Base-by-base conservation (phyloP, 2,888 invertebrate genomes). In the Acanthosepion lycidas region DNA sequence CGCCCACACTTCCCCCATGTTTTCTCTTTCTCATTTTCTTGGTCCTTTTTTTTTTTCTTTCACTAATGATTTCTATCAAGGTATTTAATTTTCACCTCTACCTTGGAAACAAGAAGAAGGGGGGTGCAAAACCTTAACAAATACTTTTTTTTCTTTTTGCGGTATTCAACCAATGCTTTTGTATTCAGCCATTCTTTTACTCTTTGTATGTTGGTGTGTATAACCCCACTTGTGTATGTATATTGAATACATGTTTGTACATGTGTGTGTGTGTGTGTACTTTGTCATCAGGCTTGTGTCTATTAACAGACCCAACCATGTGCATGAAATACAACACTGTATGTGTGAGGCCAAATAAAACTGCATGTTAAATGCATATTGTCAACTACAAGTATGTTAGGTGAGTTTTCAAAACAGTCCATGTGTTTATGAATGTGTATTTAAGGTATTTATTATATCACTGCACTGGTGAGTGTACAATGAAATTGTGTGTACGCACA, bases 31-130 rank as follows among this genome's bases (percentile, higher is more conserved):
- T n/a, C n/a, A 2, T 8, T 78, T 15, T 78, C 33, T 78, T 12
- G 9, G 15, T n/a, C 15, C n/a, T 12, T 33, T 18, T 33, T n/a
- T 18, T 78, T 18, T n/a, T 8, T 12, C 78, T 12, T 18, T 78
- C 33, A n/a, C 78, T 78, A 78, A 78, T 78, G 78, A 33, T 78
- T 78, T 78, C 78, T 78, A 78, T 78, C n/a, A 78, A 78, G 78
- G 78, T 78, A 78, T 78, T 78, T 78, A 78, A 78, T 78, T 78
- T 78, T 78, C 78, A 78, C 78, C 78, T 78, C n/a, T n/a, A 78
- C 78, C 33, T 78, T 78, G 78, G n/a, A 78, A 78, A 78, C 78
- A 15, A 78, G 78, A 33, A 33, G 18, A 9, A 9, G 78, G 78
- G 12, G n/a, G 3, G n/a, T 6, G n/a, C 15, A n/a, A n/a, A 78